Conservation (phyloP, 2,797 vertebrate species). For the Cossypha caffra region DNA sequence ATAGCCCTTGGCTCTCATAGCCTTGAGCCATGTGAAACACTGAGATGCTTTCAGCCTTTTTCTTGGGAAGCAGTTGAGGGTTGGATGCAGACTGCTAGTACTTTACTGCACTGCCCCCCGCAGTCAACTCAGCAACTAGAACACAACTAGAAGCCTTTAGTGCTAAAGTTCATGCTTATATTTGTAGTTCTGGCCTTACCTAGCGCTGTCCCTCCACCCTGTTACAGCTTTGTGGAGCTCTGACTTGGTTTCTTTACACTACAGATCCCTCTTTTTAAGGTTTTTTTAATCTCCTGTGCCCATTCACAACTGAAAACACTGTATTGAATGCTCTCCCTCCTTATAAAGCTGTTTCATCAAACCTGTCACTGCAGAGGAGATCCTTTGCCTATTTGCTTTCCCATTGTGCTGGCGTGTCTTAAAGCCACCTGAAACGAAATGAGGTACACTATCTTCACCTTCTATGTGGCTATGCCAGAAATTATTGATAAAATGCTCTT, state of each 20-base stretch:
- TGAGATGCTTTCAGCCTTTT: neutral
- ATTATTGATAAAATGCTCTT: neutral
- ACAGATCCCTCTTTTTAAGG: rapidly evolving
- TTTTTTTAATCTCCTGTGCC: neutral
- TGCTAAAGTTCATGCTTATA: neutral
- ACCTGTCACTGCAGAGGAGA: neutral
- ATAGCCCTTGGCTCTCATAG: neutral
- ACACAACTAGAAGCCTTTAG: neutral
- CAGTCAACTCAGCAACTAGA: neutral
- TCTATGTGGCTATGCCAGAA: neutral
- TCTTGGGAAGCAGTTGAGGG: neutral
- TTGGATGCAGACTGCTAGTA: neutral
- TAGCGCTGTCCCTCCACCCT: neutral
- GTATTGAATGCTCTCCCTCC: neutral
- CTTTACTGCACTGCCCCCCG: neutral
- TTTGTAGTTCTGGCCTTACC: neutral
- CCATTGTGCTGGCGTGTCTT: neutral
- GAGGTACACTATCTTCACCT: rapidly evolving
- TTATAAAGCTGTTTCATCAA: neutral
- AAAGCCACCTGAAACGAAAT: neutral
- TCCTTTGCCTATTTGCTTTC: neutral
- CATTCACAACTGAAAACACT: neutral
- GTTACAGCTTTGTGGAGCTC: neutral
- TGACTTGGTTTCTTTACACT: neutral
- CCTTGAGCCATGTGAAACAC: neutral